Conservation (phyloP, 2,888 invertebrate genomes). For the Ornithoptera priamus region DNA sequence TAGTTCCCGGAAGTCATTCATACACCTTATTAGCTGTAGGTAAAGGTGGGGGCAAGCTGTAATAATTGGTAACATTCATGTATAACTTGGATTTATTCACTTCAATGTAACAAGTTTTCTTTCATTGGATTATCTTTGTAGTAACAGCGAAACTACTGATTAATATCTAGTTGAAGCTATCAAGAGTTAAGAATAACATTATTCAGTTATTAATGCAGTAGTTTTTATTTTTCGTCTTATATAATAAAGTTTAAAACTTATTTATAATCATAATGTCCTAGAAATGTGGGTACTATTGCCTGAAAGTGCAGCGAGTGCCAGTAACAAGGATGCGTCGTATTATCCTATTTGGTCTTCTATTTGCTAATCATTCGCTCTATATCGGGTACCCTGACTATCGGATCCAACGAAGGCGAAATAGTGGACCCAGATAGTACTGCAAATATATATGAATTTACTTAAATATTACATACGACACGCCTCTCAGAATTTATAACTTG, state of each 20-base stretch:
- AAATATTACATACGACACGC: not conserved
- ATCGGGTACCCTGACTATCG: slow-evolving; percentile 32
- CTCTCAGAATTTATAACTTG: not conserved
- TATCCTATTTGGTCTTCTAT: slow-evolving; percentile 81
- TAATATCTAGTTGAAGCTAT: not conserved
- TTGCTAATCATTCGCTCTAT: slow-evolving; percentile 57
- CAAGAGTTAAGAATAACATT: not conserved
- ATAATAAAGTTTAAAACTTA: not conserved
- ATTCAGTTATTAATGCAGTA: not conserved
- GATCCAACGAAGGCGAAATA: not conserved
- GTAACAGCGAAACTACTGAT: too few relatives aligned
- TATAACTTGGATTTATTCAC: not conserved
- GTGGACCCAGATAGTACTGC: not conserved
- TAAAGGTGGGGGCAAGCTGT: slow-evolving; percentile 28
- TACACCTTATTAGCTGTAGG: slow-evolving; percentile 5
- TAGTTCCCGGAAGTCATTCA: slow-evolving; percentile 12
- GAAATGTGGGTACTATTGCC: slow-evolving; percentile 34
- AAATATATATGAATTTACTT: not conserved
- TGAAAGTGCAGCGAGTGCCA: slow-evolving; percentile 53
- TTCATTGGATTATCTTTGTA: too few relatives aligned
- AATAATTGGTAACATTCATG: not conserved
- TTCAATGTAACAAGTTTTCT: too few relatives aligned
- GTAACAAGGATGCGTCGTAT: slow-evolving; percentile 84
- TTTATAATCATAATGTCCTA: slow-evolving; percentile 20
- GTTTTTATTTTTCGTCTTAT: not conserved